Evolutionary conservation across 2,797 vertebrate genomes (phyloP), one percentile per base, ranked within the genome.

Genomic region (Melanotaenia parkinsoni): DNA sequence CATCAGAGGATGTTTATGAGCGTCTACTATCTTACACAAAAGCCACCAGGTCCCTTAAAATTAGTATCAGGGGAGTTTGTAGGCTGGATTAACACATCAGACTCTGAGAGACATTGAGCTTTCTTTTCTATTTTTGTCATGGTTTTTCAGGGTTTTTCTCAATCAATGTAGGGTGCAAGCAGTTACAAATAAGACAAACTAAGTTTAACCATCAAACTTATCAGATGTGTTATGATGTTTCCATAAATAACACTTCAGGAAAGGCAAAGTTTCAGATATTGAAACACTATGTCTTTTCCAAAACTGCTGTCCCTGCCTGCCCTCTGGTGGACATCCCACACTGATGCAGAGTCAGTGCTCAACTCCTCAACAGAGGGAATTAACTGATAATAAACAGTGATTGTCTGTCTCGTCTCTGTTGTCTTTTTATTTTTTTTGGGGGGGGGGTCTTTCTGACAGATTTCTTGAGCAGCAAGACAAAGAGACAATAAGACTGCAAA

Each of bases 271-370:
- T 43, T n/a, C 18, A n/a, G 2, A 47, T n/a, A 20, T n/a, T 2
- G 5, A 16, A 30, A 32, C 67, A 63, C 50, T 38, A 70, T 9
- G 32, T 3, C 0, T 32, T 30, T 28, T 61, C 64, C 57, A 54
- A 20, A 72, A 77, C 61, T 38, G 64, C 77, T 89, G 88, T 86
- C 54, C 35, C 62, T 79, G 67, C 66, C 90, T 92, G 90, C 91
- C 91, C 89, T 87, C 92, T 67, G 77, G 91, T 92, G 92, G 89
- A 79, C 16, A 16, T 3, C 30, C 12, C 8, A 11, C 2, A 62
- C 53, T 35, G 40, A 45, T 83, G 72, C 87, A 88, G n/a, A 13
- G 32, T 26, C 58, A 57, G 13, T 7, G 20, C 51, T 59, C 37
- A 56, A 28, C 5, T 59, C 4, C 20, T n/a, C 0, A 30, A 30